Percentiles rank a stretch among this genome's conserved stretches.
These are phyloP conservation scores for Polydrusus tereticollis DNA, from an alignment of 2,888 invertebrate species.

Conservation along the genomic window DNA sequence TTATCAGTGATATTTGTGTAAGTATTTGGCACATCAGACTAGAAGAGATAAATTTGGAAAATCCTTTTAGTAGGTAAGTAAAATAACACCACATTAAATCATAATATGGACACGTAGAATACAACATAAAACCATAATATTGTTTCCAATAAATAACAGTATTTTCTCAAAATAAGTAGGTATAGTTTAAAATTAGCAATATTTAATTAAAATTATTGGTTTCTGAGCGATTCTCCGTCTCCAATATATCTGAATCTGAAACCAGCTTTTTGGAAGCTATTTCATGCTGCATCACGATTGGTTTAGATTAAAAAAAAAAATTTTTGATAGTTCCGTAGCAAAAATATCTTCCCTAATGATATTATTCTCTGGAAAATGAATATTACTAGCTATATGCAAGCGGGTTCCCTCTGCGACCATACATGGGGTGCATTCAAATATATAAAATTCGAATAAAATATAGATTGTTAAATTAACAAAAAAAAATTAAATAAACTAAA, in stretches of 20 bases:
- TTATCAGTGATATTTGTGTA: neutral
- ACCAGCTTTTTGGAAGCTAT: neutral
- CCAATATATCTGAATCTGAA: neutral
- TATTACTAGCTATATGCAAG: neutral
- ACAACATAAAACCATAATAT: too few relatives aligned
- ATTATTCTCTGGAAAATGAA: neutral
- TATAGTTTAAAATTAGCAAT: too few relatives aligned
- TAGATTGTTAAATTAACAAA: too few relatives aligned
- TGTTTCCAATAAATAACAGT: too few relatives aligned
- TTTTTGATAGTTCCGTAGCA: neutral
- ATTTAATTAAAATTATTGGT: neutral
- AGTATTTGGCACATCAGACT: neutral
- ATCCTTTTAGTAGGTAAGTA: neutral
- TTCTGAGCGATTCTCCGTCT: neutral
- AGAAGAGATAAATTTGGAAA: neutral
- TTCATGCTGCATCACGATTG: neutral
- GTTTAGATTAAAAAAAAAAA: too few relatives aligned
- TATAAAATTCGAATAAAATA: too few relatives aligned
- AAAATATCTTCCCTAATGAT: neutral
- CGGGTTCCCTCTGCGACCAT: too few relatives aligned
- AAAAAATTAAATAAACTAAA: too few relatives aligned
- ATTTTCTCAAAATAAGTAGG: too few relatives aligned
- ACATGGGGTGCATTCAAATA: too few relatives aligned
- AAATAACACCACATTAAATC: too few relatives aligned
- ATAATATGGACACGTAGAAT: too few relatives aligned